phyloP scores from a whole-genome alignment of 1,140 invertebrate genomes.

The Drosophila kepulauana region DNA sequence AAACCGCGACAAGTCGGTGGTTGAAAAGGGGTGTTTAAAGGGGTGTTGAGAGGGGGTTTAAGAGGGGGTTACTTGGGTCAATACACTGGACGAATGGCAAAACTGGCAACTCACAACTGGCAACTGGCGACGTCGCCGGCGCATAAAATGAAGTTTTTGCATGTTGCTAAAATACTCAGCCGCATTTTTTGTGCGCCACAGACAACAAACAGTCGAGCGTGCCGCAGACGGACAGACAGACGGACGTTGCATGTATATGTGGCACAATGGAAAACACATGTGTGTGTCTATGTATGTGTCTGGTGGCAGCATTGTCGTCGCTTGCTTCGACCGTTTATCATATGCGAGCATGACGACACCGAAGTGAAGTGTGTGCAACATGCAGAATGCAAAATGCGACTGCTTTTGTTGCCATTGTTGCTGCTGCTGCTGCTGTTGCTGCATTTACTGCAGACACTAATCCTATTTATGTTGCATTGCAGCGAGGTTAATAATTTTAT shows the following conservation, averaged over 20 bases:
- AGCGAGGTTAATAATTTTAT: constrained; percentile 84
- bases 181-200: constrained; percentile 68
- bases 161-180: constrained; percentile 72
- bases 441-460: constrained; percentile 80
- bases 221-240: constrained; percentile 42
- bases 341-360: constrained; percentile 64
- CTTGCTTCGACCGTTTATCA: constrained; percentile 68
- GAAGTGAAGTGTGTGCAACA: constrained; percentile 78
- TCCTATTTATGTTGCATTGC: constrained; percentile 84
- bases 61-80: constrained; percentile 51
- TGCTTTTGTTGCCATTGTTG: constrained; percentile 23
- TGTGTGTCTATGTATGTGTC: constrained; percentile 9
- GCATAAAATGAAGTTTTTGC: constrained; percentile 78
- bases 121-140: constrained; percentile 44
- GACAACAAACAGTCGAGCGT: constrained; percentile 45
- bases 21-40: neutral
- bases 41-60: neutral
- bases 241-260: constrained; percentile 2
- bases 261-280: constrained; percentile 26
- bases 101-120: neutral
- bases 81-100: constrained; percentile 63
- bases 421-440: constrained; percentile 24
- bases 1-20: constrained; percentile 65
- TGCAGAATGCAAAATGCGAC: constrained; percentile 52
- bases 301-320: constrained; percentile 62